phyloP scores from a whole-genome alignment of 1,140 invertebrate species.

The Probaryconus sp. region DNA sequence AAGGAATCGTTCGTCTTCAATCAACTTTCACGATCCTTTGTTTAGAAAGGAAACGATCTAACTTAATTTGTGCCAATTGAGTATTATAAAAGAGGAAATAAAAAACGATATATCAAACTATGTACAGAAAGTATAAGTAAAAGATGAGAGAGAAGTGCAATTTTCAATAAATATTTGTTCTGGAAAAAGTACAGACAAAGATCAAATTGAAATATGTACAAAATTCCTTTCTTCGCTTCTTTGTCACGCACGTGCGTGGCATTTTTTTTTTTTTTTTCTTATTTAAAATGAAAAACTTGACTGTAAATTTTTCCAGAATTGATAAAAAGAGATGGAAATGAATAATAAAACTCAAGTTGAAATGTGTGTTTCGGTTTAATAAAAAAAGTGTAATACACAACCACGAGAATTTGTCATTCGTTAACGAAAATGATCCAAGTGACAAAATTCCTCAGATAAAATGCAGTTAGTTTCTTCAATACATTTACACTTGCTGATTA shows the following conservation, averaged over 20 bases:
- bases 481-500: constrained; percentile 48
- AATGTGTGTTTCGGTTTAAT: constrained; percentile 60
- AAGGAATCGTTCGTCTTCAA: too few relatives aligned
- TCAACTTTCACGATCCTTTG: constrained; percentile 49
- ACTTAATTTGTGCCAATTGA: too few relatives aligned
- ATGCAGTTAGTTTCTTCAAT: constrained; percentile 57
- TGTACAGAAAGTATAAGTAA: constrained; percentile 50
- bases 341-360: constrained; percentile 60
- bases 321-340: constrained; percentile 62
- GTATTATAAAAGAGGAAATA: too few relatives aligned
- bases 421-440: constrained; percentile 43
- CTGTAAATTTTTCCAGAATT: constrained; percentile 54
- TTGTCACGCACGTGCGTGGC: too few relatives aligned
- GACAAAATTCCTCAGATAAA: constrained; percentile 51
- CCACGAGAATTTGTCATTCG: constrained; percentile 45
- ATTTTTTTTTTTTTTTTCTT: too few relatives aligned
- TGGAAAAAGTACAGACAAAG: too few relatives aligned
- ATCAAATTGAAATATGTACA: too few relatives aligned
- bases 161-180: too few relatives aligned
- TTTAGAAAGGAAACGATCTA: too few relatives aligned
- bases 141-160: constrained; percentile 43
- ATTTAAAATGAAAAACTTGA: constrained; percentile 54
- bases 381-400: constrained; percentile 61
- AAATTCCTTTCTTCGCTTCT: too few relatives aligned
- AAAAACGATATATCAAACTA: constrained; percentile 48